Base-by-base conservation (phyloP, 2,888 invertebrate species). In the Octonoba sinensis region DNA sequence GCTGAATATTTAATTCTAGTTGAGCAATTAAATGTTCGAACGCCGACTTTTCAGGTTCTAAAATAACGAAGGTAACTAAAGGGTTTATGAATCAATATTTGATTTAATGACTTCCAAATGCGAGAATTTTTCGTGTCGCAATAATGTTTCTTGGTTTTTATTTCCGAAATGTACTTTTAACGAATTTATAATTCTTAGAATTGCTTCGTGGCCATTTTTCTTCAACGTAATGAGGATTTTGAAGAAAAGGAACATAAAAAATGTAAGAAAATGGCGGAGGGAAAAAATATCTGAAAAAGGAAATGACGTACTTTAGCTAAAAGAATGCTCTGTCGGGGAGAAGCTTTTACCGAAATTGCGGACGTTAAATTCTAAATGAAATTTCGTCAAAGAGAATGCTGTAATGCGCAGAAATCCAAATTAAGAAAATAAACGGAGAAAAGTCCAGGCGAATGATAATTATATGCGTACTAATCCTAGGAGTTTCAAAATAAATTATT, bases 1-100 rank as follows among this genome's bases (percentile, higher is more conserved):
- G 46, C 64, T 18, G 36, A 46, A 15, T 49, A 65, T 24, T 65
- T 49, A 65, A 47, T 49, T 65, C 49, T 24, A 24, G 15, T 49
- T 49, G 24, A 22, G 22, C 44, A 65, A 12, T 49, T n/a, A 46
- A 20, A 36, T 36, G 36, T 36, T 36, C 36, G 36, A 36, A 22
- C 22, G 8, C 20, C 1, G 36, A 36, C 20, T 54, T 54, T 54
- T 54, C 54, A 16, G 20, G 20, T 18, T 20, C n/a, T 54, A 54
- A 54, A 54, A 36, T 12, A 46, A 24, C 49, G 24, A 46, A 49
- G n/a, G 76, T 62, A 70, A 56, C 69, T 60, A 76, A 76, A 70
- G 76, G 54, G 70, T 66, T 57, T 60, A 59, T 76, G 67, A 67
- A 76, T 70, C 70, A 76, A 76, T 76, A 49, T 62, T 62, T 70